Conservation (phyloP, 2,797 vertebrate species). For the Gouania willdenowi region DNA sequence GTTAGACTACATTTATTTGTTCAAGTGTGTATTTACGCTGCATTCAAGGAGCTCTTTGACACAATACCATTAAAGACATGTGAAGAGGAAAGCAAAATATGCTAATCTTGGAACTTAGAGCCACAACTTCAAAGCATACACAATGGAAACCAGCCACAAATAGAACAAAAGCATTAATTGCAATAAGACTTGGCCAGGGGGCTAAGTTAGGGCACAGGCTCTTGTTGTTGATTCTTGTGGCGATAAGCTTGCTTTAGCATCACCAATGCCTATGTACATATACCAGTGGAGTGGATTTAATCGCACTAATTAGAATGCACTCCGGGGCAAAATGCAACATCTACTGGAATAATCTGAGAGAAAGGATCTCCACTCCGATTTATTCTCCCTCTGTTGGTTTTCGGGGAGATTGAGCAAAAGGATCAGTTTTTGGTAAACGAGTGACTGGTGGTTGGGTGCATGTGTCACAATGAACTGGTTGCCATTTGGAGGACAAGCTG, state of each 20-base stretch:
- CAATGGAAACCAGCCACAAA: slow-evolving; percentile 75
- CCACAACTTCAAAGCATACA: slow-evolving; percentile 76
- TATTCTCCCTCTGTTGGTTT: slow-evolving; percentile 64
- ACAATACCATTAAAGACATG: slow-evolving; percentile 70
- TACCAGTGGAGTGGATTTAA: slow-evolving; percentile 81
- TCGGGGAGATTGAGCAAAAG: slow-evolving; percentile 47
- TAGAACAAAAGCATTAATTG: slow-evolving; percentile 80
- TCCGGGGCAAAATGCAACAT: slow-evolving; percentile 80
- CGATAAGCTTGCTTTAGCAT: slow-evolving; percentile 82
- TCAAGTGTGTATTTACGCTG: no score
- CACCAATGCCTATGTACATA: slow-evolving; percentile 77
- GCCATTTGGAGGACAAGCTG: slow-evolving; percentile 75
- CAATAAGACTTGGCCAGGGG: slow-evolving; percentile 78
- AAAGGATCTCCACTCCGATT: slow-evolving; percentile 79
- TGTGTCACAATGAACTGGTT: slow-evolving; percentile 75
- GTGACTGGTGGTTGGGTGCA: slow-evolving; percentile 69
- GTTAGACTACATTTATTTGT: no score
- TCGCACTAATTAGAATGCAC: slow-evolving; percentile 84
- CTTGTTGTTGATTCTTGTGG: slow-evolving; percentile 83
- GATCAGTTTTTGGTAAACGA: slow-evolving; percentile 67
- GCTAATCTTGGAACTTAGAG: slow-evolving; percentile 73
- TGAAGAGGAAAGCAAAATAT: slow-evolving; percentile 63
- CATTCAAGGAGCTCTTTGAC: slow-evolving; percentile 51
- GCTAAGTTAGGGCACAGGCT: slow-evolving; percentile 72
- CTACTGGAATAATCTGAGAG: slow-evolving; percentile 79